A percentile compares a stretch with the other conserved stretches of the same genome.
phyloP scores from a whole-genome alignment of 2,888 invertebrate genomes.

The Toxonevra muliebris region DNA sequence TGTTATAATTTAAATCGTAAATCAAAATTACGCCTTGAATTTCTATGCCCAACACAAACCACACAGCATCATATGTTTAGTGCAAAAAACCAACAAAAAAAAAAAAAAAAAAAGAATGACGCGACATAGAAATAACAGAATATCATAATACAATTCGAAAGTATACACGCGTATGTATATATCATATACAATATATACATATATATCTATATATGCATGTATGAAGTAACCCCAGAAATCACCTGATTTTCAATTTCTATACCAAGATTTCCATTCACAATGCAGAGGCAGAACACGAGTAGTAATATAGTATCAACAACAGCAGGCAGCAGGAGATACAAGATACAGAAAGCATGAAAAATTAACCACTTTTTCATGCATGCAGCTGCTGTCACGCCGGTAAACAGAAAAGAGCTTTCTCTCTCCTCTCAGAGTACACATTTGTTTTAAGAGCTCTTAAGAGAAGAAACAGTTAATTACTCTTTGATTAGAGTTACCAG shows the following conservation, averaged over 20 bases:
- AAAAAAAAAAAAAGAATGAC: too few species aligned
- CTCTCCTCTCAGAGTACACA: not conserved
- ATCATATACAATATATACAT: constrained; percentile 20
- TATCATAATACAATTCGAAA: too few species aligned
- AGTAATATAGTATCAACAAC: not conserved
- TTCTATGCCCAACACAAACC: too few species aligned
- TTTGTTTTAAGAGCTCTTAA: not conserved
- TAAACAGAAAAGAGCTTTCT: not conserved
- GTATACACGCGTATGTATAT: too few species aligned
- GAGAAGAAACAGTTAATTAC: not conserved
- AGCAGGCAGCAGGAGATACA: constrained; percentile 15
- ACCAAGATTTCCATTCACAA: constrained; percentile 46
- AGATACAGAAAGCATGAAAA: constrained; percentile 5
- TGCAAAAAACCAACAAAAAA: too few species aligned
- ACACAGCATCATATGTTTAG: too few species aligned
- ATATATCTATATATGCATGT: constrained; percentile 19
- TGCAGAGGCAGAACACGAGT: constrained; percentile 20
- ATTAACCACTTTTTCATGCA: constrained; percentile 7
- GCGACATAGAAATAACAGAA: too few species aligned
- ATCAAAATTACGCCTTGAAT: too few species aligned
- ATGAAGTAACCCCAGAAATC: constrained; percentile 50
- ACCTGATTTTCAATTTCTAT: constrained; percentile 58
- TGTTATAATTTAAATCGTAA: too few species aligned
- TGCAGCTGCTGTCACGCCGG: not conserved
- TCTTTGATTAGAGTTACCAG: too few species aligned